Percentiles rank a stretch among this genome's conserved stretches.
These are phyloP conservation scores for Polypterus bichir DNA, from an alignment of 2,113 vertebrate genomes.

Conservation along the genomic window DNA sequence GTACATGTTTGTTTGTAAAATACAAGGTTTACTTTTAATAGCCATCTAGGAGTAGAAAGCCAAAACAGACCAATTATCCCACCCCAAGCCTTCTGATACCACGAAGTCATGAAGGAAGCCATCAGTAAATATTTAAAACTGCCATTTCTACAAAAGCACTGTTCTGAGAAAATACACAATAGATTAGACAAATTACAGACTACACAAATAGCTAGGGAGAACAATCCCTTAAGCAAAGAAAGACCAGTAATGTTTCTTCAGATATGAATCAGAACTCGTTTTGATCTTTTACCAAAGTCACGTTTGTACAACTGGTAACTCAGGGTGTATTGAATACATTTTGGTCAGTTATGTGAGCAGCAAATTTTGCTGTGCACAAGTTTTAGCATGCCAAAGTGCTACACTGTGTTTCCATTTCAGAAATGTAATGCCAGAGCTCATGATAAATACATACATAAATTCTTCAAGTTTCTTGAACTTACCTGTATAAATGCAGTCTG, in stretches of 20 bases:
- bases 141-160: too few relatives aligned
- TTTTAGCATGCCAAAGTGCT: constrained; percentile 50
- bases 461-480: constrained; percentile 68
- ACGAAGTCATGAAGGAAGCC: too few relatives aligned
- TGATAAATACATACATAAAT: constrained; percentile 17
- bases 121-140: too few relatives aligned
- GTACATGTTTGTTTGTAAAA: too few relatives aligned
- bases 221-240: constrained; percentile 7
- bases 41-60: too few relatives aligned
- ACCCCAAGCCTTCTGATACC: not conserved
- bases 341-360: constrained; percentile 20
- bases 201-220: not conserved
- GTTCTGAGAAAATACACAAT: too few relatives aligned
- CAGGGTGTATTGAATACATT: not conserved
- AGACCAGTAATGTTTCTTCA: too few relatives aligned
- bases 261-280: constrained; percentile 8
- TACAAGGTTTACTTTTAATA: too few relatives aligned
- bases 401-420: constrained; percentile 89
- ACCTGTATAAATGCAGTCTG: constrained; percentile 79
- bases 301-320: not conserved
- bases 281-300: constrained; percentile 19
- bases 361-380: constrained; percentile 14
- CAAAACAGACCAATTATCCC: not conserved
- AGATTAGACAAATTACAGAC: too few relatives aligned
- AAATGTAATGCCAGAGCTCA: constrained; percentile 96